Percentiles rank a stretch among this genome's conserved stretches.
Conservation (phyloP, 92 coral and sea anemone genomes). For the Palythoa grandis region DNA sequence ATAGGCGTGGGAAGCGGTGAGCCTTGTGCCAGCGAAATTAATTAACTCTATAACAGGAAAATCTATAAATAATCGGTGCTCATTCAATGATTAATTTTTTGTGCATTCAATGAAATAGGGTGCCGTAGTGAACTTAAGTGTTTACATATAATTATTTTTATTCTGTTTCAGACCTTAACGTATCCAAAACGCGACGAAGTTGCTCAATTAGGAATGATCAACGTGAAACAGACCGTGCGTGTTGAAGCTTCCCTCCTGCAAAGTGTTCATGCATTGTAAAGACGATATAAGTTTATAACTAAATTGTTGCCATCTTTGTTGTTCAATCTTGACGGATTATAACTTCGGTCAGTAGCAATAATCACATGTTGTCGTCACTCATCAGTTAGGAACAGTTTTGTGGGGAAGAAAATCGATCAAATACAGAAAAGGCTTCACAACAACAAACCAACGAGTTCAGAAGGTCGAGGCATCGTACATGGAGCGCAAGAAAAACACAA, state of each 20-base stretch:
- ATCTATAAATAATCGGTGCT: background rate
- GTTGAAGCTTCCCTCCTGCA: background rate
- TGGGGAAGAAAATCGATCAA: background rate
- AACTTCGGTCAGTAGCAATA: background rate
- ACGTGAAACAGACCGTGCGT: background rate
- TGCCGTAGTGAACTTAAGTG: background rate
- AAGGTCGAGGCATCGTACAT: background rate
- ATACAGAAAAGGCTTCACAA: constrained; percentile 1
- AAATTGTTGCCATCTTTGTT: background rate
- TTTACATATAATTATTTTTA: background rate
- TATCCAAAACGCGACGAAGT: background rate
- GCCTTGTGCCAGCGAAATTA: background rate
- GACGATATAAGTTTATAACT: background rate
- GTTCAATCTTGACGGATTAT: too few species aligned
- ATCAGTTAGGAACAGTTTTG: background rate
- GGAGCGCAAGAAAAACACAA: constrained; percentile 7
- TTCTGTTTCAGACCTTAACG: background rate
- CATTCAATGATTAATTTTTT: background rate
- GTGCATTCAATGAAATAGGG: background rate
- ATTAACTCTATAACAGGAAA: background rate
- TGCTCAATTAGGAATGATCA: background rate
- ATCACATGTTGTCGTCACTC: background rate
- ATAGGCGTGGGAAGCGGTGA: background rate
- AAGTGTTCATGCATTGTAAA: background rate
- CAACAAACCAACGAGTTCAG: background rate